Base-by-base conservation (phyloP, 2,113 vertebrate species). In the Vidua macroura region DNA sequence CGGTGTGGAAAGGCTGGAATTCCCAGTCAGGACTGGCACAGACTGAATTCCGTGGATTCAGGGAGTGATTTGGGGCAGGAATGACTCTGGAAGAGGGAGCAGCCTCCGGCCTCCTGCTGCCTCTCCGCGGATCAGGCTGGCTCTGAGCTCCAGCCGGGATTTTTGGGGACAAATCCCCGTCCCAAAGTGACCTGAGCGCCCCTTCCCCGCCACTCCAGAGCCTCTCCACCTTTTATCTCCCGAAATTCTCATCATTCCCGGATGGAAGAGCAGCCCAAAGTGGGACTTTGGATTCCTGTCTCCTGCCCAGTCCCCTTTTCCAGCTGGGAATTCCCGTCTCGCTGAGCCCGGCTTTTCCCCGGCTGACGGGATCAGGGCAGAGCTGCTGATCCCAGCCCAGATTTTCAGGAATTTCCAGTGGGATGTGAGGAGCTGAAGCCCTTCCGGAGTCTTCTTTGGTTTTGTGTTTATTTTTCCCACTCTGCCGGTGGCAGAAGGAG, bases 11-110 rank as follows among this genome's bases (percentile, higher is more conserved):
- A 84, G 49, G 90, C 95, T 82, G 88, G 83, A 79, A 51, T 83
- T 83, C 96, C 95, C 82, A 68, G 88, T 86, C 95, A 87, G 94
- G 95, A 97, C 95, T 97, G 98, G 88, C 97, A 11, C 81, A 82
- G 86, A 93, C 90, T 83, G 70, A 84, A 69, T 97, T 75, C 88
- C 95, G 9, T 74, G 97, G 96, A 97, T 91, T 82, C 96, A 95
- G 92, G 96, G 96, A 95, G 83, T 64, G 96, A 68, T 96, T 23
- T 6, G 60, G 70, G 82, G 70, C 43, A 49, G 83, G 70, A 67
- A 7, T n/a, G 83, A 49, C 83, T 74, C 82, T 56, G 70, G 4
- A 97, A 96, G 92, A 96, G 97, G 95, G 97, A 92, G 66, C 62
- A 9, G 86, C 48, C 48, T 64, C 59, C 86, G 6, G 41, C 60